phyloP scores from a whole-genome alignment of 2,888 invertebrate genomes.

The Neoascia interrupta region DNA sequence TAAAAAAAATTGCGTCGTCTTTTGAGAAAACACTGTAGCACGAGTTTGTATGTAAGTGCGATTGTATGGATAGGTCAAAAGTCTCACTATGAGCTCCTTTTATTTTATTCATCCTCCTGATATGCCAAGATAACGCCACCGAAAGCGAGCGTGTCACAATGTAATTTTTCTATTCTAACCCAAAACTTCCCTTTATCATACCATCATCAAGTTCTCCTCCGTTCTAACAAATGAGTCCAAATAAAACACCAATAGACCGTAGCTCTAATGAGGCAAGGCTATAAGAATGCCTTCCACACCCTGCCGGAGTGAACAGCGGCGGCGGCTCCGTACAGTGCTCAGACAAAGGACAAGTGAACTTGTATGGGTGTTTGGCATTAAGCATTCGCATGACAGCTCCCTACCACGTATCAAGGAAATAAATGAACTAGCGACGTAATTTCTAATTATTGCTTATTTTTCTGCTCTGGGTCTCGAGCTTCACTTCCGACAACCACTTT shows the following conservation, averaged over 20 bases:
- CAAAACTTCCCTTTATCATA: conserved; percentile 32
- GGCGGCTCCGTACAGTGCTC: not conserved
- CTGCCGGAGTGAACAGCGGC: too few species aligned
- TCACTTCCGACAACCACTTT: not conserved
- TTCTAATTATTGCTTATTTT: conserved; percentile 24
- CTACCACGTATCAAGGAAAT: conserved; percentile 31
- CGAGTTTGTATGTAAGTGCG: too few species aligned
- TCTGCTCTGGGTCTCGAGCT: not conserved
- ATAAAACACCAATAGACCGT: conserved; percentile 11
- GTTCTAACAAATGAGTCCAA: too few species aligned
- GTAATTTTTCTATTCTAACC: conserved; percentile 31
- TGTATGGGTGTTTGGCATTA: conserved; percentile 20
- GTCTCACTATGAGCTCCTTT: conserved; percentile 14
- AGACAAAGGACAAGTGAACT: conserved; percentile 1
- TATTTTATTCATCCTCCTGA: conserved; percentile 13
- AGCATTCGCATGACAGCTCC: conserved; percentile 16
- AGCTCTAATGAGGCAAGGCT: conserved; percentile 35
- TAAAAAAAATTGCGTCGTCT: conserved; percentile 22
- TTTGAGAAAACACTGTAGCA: conserved; percentile 10
- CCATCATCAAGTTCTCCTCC: too few species aligned
- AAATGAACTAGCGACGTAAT: conserved; percentile 33
- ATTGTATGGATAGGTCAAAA: conserved; percentile 28
- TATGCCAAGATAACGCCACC: conserved; percentile 2
- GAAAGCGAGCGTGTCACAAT: conserved; percentile 36
- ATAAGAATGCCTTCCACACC: conserved; percentile 15